Evolutionary conservation across 1,140 invertebrate genomes (phyloP).

Genomic region (Caenorhabditis inopinata): DNA sequence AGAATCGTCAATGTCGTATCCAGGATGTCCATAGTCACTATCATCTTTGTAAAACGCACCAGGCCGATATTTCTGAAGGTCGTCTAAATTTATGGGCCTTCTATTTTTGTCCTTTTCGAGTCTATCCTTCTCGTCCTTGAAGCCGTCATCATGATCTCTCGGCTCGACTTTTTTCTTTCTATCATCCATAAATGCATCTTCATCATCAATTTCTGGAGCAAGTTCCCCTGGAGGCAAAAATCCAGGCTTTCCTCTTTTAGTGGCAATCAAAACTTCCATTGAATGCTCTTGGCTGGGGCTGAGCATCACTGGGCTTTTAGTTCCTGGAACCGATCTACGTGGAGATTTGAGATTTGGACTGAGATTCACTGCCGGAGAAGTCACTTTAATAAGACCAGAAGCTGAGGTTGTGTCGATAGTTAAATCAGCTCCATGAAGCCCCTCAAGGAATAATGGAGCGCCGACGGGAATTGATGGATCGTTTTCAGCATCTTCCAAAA

Average conservation of each 20-base stretch:
- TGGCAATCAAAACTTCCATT: slow-evolving; percentile 62
- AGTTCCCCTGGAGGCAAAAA: slow-evolving; percentile 47
- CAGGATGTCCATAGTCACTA: slow-evolving; percentile 49
- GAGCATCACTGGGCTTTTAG: slow-evolving; percentile 53
- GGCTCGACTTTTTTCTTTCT: slow-evolving; percentile 45
- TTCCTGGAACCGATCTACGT: slow-evolving; percentile 50
- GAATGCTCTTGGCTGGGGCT: slow-evolving; percentile 57
- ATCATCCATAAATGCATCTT: slow-evolving; percentile 46
- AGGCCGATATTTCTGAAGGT: slow-evolving; percentile 66
- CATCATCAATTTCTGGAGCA: slow-evolving; percentile 44
- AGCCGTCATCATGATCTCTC: slow-evolving; percentile 52
- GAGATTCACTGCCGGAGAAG: slow-evolving; percentile 4
- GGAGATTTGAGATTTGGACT: slow-evolving; percentile 35
- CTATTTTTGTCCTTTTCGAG: slow-evolving; percentile 58
- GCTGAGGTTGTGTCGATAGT: slow-evolving; percentile 34
- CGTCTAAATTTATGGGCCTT: slow-evolving; percentile 49
- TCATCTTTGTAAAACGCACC: slow-evolving; percentile 63
- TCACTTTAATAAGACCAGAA: not conserved
- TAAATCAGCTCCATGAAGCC: slow-evolving; percentile 39
- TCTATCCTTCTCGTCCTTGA: slow-evolving; percentile 60
- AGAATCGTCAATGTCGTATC: slow-evolving; percentile 61
- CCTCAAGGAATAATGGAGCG: slow-evolving; percentile 60
- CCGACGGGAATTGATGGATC: slow-evolving; percentile 58
- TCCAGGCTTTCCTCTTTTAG: slow-evolving; percentile 53
- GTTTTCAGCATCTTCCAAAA: slow-evolving; percentile 53